Percentiles rank a stretch among this genome's conserved stretches.
Evolutionary conservation across 2,797 vertebrate species (phyloP).

Genomic region (Anas acuta): DNA sequence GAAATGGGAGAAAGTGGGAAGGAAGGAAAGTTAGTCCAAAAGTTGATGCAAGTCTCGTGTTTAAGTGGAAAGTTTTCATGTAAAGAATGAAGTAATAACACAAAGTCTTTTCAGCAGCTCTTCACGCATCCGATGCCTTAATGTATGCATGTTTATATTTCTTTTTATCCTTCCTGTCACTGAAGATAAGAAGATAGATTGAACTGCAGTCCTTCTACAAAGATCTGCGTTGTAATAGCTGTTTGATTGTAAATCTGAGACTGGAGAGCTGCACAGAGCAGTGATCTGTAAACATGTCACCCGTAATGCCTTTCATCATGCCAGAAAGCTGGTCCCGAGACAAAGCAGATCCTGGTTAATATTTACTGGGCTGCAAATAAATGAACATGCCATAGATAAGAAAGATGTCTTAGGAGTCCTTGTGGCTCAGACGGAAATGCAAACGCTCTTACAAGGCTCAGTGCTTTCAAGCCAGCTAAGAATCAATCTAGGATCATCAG

Average conservation of each 20-base stretch:
- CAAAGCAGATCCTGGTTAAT: background rate
- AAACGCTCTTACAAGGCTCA: background rate
- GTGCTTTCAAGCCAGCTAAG: background rate
- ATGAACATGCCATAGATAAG: background rate
- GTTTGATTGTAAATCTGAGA: background rate
- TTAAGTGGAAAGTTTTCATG: slow-evolving; percentile 8
- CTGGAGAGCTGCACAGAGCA: background rate
- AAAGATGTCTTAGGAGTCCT: background rate
- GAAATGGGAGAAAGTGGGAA: slow-evolving; percentile 64
- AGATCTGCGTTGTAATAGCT: background rate
- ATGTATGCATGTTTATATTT: slow-evolving; percentile 3
- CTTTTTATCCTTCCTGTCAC: background rate
- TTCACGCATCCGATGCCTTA: background rate
- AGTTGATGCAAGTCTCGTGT: background rate
- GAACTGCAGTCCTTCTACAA: background rate
- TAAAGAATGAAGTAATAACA: slow-evolving; percentile 16
- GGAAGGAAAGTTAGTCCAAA: slow-evolving; percentile 48
- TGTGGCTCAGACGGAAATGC: background rate
- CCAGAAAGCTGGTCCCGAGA: background rate
- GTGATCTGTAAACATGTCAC: background rate
- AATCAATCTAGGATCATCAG: background rate
- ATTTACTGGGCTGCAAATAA: background rate
- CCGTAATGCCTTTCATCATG: background rate
- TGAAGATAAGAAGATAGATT: slow-evolving; percentile 7
- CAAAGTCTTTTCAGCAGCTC: slow-evolving; percentile 26